A percentile compares a stretch with the other conserved stretches of the same genome.
Evolutionary conservation across 1,140 invertebrate species (phyloP).

Genomic region (Orchesella cincta): DNA sequence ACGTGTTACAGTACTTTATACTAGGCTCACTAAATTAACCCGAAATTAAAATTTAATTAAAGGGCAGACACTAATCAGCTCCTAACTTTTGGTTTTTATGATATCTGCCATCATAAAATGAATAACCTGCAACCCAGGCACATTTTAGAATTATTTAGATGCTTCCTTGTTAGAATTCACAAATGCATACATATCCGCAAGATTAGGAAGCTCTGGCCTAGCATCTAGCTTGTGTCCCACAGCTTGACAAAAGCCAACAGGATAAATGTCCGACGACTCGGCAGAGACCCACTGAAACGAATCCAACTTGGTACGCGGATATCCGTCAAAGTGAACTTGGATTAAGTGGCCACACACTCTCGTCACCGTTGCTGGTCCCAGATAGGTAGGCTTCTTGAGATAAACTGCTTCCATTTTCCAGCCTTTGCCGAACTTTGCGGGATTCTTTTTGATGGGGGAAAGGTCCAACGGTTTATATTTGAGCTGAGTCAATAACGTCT

Average conservation of each 20-base stretch:
- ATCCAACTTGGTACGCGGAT: background rate
- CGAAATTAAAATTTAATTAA: too few relatives aligned
- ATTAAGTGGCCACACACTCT: conserved; percentile 31
- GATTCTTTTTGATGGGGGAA: background rate
- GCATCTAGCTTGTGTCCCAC: background rate
- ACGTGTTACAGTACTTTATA: too few relatives aligned
- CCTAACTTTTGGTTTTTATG: too few relatives aligned
- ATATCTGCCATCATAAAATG: too few relatives aligned
- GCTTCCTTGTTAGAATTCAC: too few relatives aligned
- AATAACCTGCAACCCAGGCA: too few relatives aligned
- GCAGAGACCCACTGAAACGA: conserved; percentile 40
- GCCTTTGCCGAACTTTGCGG: background rate
- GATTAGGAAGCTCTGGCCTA: background rate
- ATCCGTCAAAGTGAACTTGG: conserved; percentile 42
- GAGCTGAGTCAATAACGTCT: background rate
- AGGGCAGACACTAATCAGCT: too few relatives aligned
- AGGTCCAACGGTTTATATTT: background rate
- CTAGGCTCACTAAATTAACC: too few relatives aligned
- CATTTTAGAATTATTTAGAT: too few relatives aligned
- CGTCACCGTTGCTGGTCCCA: conserved; percentile 37
- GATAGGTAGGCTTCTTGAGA: background rate
- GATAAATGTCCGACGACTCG: conserved; percentile 41
- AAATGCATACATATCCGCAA: too few relatives aligned
- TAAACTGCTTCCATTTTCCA: conserved; percentile 41
- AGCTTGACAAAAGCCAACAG: conserved; percentile 39